Conservation (phyloP, 2,888 invertebrate genomes). For the Sabatieria punctata region DNA sequence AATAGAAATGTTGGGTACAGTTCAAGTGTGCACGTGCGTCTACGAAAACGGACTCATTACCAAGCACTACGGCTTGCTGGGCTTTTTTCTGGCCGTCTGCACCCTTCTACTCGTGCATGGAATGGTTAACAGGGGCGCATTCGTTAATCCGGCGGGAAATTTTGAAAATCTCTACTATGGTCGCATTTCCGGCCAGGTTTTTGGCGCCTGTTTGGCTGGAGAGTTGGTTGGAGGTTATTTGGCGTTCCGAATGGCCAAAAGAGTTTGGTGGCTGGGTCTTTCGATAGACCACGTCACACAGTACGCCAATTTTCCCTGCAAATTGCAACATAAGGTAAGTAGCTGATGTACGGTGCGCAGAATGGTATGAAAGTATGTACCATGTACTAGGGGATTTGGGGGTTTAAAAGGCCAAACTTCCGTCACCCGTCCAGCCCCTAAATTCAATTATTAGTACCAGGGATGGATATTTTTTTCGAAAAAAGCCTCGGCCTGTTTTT, state of each 20-base stretch:
- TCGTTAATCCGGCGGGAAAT: not conserved
- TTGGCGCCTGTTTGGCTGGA: not conserved
- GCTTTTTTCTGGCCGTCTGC: constrained; percentile 1
- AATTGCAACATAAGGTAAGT: constrained; percentile 20
- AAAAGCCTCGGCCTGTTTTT: too few species aligned
- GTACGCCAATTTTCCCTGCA: constrained; percentile 15
- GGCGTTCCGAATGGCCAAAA: constrained; percentile 19
- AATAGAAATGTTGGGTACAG: not conserved
- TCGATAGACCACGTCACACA: constrained; percentile 17
- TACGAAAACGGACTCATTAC: constrained; percentile 4
- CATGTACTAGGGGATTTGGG: too few species aligned
- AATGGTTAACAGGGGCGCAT: not conserved
- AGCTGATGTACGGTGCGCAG: too few species aligned
- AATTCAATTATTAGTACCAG: too few species aligned
- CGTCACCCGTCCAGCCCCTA: too few species aligned
- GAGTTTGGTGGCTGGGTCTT: constrained; percentile 20
- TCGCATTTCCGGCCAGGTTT: constrained; percentile 5
- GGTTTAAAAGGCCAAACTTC: too few species aligned
- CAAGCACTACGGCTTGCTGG: constrained; percentile 3
- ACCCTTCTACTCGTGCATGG: not conserved
- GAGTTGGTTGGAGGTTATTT: constrained; percentile 2
- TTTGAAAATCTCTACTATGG: constrained; percentile 9
- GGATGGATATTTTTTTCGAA: too few species aligned
- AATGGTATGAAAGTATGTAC: too few species aligned
- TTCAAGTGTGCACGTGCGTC: constrained; percentile 4